A percentile compares a stretch with the other conserved stretches of the same genome.
phyloP scores from a whole-genome alignment of 2,888 invertebrate species.

The Orthosia incerta region DNA sequence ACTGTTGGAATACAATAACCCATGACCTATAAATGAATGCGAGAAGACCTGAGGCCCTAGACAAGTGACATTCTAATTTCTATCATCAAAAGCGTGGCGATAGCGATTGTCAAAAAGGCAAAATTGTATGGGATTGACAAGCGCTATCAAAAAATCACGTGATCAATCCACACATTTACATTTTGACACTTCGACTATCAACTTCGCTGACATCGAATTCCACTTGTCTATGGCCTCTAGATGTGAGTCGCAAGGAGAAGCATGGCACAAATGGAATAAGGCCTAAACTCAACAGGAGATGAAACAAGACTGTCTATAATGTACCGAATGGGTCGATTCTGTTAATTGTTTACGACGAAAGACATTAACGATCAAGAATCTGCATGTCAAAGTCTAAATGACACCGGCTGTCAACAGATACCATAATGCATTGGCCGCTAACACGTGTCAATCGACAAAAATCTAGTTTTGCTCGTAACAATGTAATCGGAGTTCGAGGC shows the following conservation, averaged over 20 bases:
- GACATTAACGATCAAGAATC: background rate
- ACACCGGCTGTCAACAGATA: conserved; percentile 17
- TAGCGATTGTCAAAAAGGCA: too few species aligned
- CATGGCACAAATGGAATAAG: background rate
- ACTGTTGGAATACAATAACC: background rate
- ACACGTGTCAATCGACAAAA: background rate
- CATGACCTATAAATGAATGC: too few species aligned
- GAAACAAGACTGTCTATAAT: background rate
- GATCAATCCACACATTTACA: too few species aligned
- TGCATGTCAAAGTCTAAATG: conserved; percentile 2
- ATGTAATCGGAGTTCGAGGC: conserved; percentile 8
- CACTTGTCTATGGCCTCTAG: too few species aligned
- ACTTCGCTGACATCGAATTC: too few species aligned
- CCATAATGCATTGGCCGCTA: conserved; percentile 8
- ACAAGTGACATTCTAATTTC: too few species aligned
- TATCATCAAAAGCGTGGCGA: too few species aligned
- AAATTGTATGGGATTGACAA: too few species aligned
- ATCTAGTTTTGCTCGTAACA: conserved; percentile 17
- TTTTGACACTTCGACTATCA: too few species aligned
- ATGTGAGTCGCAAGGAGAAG: background rate
- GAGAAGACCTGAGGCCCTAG: too few species aligned
- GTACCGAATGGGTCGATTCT: background rate
- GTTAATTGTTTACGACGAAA: conserved; percentile 3
- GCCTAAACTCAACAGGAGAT: background rate
- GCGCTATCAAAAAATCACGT: too few species aligned